Evolutionary conservation across 1,140 invertebrate genomes (phyloP), one percentile per base, ranked within the genome.

Genomic region (Eupeodes corollae): DNA sequence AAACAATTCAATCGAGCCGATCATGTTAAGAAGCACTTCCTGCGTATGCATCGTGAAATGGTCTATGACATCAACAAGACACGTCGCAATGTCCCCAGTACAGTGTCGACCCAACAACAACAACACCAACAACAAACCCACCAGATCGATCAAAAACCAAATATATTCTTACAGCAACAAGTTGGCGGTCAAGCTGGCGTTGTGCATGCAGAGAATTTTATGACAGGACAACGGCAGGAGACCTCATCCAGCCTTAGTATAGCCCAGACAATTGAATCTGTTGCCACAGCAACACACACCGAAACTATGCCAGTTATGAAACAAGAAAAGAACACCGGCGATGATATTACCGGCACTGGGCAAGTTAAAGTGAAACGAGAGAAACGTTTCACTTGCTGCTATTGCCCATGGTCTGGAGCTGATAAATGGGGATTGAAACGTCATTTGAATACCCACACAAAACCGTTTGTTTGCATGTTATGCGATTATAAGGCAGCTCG

Each of bases 1-100:
- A 91, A 91, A 63, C 86, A 91, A 58, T 94, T 94, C 70, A 93
- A 91, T 68, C 75, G 90, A 32, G 89, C 89, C n/a, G 90, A 94
- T 68, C 90, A 94, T 61, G 88, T 93, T 18, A 94, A 94, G 64
- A 94, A 94, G 58, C 90, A 94, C 66, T 92, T 92, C 62, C 71
- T 89, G 33, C 73, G 90, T 42, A 92, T 93, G 84, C 89, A 92
- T 58, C 76, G 86, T 6, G 89, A 91, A 50, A 80, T 86, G 59
- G 77, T 77, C 1, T 92, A 92, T 60, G 86, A 90, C 52, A 72
- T 91, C n/a, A 84, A 88, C 54, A 79, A 82, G 57, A 90, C 91
- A 52, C 58, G 63, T 12, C 59, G 63, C 40, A 66, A 66, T 50
- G 58, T 66, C 12, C 63, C 63, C 26, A 63, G 65, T 39, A 61